Conservation (phyloP, 2,113 vertebrate genomes). For the Glareola pratincola region DNA sequence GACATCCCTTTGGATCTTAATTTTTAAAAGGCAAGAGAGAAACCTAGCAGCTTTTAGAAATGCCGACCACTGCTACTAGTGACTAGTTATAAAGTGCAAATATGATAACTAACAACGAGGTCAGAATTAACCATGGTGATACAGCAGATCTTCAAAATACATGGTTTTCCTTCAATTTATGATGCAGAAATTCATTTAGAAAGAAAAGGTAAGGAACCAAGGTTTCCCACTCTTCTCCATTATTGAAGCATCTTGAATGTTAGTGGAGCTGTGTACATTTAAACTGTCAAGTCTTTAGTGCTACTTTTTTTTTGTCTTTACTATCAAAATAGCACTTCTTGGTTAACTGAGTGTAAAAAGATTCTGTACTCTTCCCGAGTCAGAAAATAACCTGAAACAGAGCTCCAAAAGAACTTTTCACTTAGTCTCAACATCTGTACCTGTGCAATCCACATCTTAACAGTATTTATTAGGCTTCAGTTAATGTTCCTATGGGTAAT, state of each 20-base stretch:
- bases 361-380: background rate
- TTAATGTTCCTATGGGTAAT: background rate
- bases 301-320: background rate
- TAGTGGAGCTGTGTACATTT: background rate
- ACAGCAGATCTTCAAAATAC: background rate
- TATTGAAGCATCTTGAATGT: background rate
- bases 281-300: background rate
- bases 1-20: background rate
- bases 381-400: background rate
- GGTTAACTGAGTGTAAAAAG: background rate
- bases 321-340: background rate
- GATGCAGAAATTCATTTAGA: background rate
- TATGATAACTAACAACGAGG: rapidly evolving
- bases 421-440: background rate
- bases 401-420: background rate
- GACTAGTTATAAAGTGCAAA: background rate
- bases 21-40: background rate
- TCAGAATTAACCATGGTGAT: background rate
- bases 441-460: background rate
- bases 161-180: background rate
- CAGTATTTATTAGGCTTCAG: background rate
- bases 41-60: background rate
- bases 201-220: background rate
- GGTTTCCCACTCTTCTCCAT: background rate
- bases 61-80: background rate